Evolutionary conservation across 2,888 invertebrate genomes (phyloP).

Genomic region (Itoplectis maculator): DNA sequence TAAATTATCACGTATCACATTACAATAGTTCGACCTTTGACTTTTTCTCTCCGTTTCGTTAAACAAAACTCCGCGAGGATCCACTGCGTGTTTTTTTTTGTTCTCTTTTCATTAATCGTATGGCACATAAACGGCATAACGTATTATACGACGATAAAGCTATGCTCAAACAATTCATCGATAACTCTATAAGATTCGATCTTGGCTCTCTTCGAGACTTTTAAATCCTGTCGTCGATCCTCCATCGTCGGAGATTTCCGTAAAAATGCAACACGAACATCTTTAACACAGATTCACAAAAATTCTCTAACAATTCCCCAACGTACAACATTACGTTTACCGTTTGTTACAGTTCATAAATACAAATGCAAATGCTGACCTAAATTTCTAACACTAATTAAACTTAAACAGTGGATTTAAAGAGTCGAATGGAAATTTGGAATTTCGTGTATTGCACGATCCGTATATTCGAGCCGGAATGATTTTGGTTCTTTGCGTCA

Average conservation of each 20-base stretch:
- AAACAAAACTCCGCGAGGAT: not conserved
- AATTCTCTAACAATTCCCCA: no score
- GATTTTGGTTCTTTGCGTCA: slow-evolving; percentile 50
- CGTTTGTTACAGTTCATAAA: slow-evolving; percentile 26
- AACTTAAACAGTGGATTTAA: no score
- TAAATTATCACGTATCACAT: slow-evolving; percentile 56
- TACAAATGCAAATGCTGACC: no score
- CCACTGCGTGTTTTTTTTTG: not conserved
- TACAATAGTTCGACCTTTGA: slow-evolving; percentile 33
- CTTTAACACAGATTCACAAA: slow-evolving; percentile 28
- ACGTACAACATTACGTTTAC: slow-evolving; percentile 6
- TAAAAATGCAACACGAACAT: slow-evolving; percentile 1
- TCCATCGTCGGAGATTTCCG: not conserved
- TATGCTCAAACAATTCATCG: slow-evolving; percentile 11
- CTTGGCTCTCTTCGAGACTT: not conserved
- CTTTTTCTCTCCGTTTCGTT: not conserved
- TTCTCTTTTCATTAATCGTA: slow-evolving; percentile 36
- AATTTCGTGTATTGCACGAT: slow-evolving; percentile 43
- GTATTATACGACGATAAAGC: slow-evolving; percentile 30
- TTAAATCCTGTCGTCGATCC: not conserved
- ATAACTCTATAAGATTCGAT: slow-evolving; percentile 14
- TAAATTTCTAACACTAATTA: no score
- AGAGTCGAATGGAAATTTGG: no score
- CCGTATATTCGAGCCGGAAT: slow-evolving; percentile 54
- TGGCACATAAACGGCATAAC: slow-evolving; percentile 59